These are phyloP conservation scores for Masticophis lateralis DNA, from an alignment of 2,797 vertebrate species.

Conservation along the genomic window DNA sequence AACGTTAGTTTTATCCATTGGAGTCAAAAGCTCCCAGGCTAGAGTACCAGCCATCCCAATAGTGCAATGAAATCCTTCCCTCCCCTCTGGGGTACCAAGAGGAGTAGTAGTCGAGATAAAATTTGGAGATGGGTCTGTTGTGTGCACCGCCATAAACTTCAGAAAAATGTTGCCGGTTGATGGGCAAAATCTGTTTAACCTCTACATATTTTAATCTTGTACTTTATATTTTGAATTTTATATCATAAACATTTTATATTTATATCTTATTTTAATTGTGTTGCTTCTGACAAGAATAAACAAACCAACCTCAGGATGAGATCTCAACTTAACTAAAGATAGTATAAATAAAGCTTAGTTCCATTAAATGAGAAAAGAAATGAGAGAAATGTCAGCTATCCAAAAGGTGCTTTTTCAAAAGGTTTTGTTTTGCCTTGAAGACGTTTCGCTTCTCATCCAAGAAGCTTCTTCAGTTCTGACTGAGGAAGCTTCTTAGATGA, in stretches of 20 bases:
- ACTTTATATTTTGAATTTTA: too few species aligned
- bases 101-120: background rate
- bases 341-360: background rate
- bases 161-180: background rate
- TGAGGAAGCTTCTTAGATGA: too few species aligned
- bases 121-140: background rate
- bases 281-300: too few species aligned
- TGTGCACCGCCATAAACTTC: background rate
- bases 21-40: background rate
- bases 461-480: too few species aligned
- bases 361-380: background rate
- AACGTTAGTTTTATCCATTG: background rate
- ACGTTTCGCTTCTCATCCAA: too few species aligned
- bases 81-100: background rate
- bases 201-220: too few species aligned
- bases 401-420: too few species aligned
- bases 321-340: background rate
- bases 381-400: background rate
- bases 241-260: too few species aligned
- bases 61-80: background rate
- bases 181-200: too few species aligned
- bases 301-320: background rate
- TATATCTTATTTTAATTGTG: too few species aligned
- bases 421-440: too few species aligned
- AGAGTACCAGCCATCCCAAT: background rate